These are phyloP conservation scores for Drosophila mercatorum DNA, from an alignment of 2,888 invertebrate species.

Conservation along the genomic window DNA sequence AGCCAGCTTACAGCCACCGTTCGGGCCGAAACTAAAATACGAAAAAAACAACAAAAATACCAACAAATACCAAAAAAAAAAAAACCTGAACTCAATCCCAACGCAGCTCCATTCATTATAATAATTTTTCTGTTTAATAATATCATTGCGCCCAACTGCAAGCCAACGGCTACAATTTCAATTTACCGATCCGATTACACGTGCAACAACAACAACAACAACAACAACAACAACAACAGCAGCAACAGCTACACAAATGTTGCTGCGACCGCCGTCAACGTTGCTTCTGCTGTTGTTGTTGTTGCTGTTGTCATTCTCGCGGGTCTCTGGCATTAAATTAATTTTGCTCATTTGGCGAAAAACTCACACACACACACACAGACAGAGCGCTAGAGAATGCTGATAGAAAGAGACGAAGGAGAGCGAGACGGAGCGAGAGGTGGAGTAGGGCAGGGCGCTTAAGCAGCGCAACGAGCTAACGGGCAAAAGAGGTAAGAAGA, in stretches of 20 bases:
- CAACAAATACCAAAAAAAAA: constrained; percentile 9
- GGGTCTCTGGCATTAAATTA: constrained; percentile 75
- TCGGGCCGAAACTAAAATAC: constrained; percentile 4
- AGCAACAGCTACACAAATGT: constrained; percentile 49
- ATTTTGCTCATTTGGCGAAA: constrained; percentile 75
- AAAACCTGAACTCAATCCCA: constrained; percentile 38
- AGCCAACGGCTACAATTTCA: constrained; percentile 77
- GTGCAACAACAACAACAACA: constrained; percentile 64
- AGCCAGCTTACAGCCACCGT: neutral
- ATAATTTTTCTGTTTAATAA: constrained; percentile 76
- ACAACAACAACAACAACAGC: constrained; percentile 57
- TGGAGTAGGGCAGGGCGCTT: constrained; percentile 5
- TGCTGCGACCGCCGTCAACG: constrained; percentile 48
- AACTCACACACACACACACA: constrained; percentile 35
- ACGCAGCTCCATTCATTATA: constrained; percentile 74
- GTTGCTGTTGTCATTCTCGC: constrained; percentile 58
- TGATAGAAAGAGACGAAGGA: constrained; percentile 6
- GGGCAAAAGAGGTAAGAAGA: constrained; percentile 41
- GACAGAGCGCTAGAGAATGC: constrained; percentile 18
- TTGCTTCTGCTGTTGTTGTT: constrained; percentile 32
- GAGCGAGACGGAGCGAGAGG: neutral
- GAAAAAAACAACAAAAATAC: constrained; percentile 11
- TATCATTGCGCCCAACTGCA: constrained; percentile 79
- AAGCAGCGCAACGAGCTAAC: constrained; percentile 5
- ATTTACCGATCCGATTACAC: constrained; percentile 76